Evolutionary conservation across 1,140 invertebrate genomes (phyloP), one percentile per base, ranked within the genome.

Genomic region (Drosophila lacteicornis): DNA sequence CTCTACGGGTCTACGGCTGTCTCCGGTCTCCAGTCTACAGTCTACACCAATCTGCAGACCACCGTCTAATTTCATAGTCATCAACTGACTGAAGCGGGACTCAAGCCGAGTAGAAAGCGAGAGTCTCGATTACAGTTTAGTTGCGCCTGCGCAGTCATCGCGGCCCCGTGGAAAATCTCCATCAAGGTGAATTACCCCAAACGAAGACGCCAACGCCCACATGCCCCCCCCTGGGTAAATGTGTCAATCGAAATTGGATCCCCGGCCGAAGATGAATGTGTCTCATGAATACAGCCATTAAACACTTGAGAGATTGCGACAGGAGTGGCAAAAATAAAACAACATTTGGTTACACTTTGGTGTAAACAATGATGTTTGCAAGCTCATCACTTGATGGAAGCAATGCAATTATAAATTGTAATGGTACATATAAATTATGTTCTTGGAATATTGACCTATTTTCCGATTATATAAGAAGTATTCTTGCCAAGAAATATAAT

Each of bases 21-120:
- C 56, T 40, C 9, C 63, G 51, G 30, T 49, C 57, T 42, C 12
- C 45, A 30, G 25, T 61, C 50, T 57, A 13, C 33, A 12, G n/a
- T 27, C 49, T 30, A 49, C 50, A 27, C 4, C 56, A 63, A 47
- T 75, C 74, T 59, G 38, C 60, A 51, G 30, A 47, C 25, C 47
- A 36, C 55, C 49, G 53, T 82, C 81, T 73, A 84, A 84, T 84
- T 84, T 85, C 82, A 84, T 74, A 84, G 81, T 77, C 81, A 84
- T 84, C 81, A 85, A 84, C 33, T 38, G 51, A 36, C 50, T 53
- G 51, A 50, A 40, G 42, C 66, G 46, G 38, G 42, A 43, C 33
- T 60, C 62, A 60, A 65, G 47, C 62, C 69, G 60, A 51, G 77
- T 77, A 84, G 81, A 84, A 84, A 84, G 81, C 81, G 81, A 84